phyloP scores from a whole-genome alignment of 2,113 vertebrate genomes.

The Philantomba maxwellii region DNA sequence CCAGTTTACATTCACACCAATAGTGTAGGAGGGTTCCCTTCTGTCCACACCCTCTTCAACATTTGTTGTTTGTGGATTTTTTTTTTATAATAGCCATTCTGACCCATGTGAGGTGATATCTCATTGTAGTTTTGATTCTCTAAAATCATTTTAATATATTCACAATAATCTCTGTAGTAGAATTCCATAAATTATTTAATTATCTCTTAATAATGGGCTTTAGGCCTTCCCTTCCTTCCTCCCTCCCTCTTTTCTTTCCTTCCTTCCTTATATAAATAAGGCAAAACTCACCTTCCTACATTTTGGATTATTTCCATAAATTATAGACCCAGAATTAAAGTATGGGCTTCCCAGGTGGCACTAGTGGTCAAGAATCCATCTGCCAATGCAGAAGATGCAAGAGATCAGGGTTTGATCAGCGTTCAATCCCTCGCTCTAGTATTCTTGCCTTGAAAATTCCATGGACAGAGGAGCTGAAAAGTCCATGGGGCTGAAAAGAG shows the following conservation, averaged over 20 bases:
- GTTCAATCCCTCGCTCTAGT: background rate
- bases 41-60: background rate
- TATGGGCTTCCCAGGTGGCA: background rate
- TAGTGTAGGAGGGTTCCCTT: background rate
- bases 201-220: background rate
- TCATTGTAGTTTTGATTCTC: background rate
- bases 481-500: background rate
- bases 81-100: background rate
- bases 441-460: background rate
- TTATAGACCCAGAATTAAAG: background rate
- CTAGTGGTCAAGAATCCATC: background rate
- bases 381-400: background rate
- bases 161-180: background rate
- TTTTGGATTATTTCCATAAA: conserved; percentile 5
- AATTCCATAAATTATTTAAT: background rate
- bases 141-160: background rate
- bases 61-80: background rate
- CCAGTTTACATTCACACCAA: background rate
- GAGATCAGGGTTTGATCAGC: background rate
- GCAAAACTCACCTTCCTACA: background rate
- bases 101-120: background rate
- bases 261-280: background rate
- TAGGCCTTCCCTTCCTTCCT: background rate
- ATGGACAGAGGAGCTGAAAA: background rate
- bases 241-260: background rate